Evolutionary conservation across 2,888 invertebrate species (phyloP).

Genomic region (Diarsia dahlii): DNA sequence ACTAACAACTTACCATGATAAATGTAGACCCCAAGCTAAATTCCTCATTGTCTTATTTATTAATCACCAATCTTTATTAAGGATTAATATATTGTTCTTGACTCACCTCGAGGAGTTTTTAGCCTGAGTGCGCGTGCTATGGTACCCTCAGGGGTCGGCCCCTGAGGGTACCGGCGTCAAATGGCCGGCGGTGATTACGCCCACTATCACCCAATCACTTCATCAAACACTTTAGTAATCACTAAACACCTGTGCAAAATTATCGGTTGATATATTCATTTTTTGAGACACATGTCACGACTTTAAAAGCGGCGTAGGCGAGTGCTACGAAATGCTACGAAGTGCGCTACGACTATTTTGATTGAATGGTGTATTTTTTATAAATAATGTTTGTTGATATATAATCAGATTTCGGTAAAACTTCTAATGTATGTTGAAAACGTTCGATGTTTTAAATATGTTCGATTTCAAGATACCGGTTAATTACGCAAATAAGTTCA

Average conservation of each 20-base stretch:
- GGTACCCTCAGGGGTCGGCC: no score
- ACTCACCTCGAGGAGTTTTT: slow-evolving; percentile 49
- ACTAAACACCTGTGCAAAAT: slow-evolving; percentile 60
- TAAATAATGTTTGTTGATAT: no score
- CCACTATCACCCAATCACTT: slow-evolving; percentile 64
- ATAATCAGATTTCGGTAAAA: no score
- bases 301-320: slow-evolving; percentile 20
- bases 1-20: not conserved
- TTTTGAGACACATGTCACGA: not conserved
- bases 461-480: not conserved
- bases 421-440: no score
- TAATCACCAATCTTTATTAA: slow-evolving; percentile 48
- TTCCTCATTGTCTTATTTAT: slow-evolving; percentile 37
- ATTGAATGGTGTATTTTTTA: not conserved
- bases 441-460: not conserved
- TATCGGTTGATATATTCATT: slow-evolving; percentile 31
- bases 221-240: slow-evolving; percentile 55
- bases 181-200: slow-evolving; percentile 60
- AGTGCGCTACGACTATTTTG: not conserved
- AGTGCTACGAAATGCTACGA: slow-evolving; percentile 30
- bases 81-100: slow-evolving; percentile 52
- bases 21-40: slow-evolving; percentile 14
- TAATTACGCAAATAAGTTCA: not conserved
- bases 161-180: slow-evolving; percentile 56
- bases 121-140: no score